These are phyloP conservation scores for Chymomyza caudatula DNA, from an alignment of 2,888 invertebrate species.

Conservation along the genomic window DNA sequence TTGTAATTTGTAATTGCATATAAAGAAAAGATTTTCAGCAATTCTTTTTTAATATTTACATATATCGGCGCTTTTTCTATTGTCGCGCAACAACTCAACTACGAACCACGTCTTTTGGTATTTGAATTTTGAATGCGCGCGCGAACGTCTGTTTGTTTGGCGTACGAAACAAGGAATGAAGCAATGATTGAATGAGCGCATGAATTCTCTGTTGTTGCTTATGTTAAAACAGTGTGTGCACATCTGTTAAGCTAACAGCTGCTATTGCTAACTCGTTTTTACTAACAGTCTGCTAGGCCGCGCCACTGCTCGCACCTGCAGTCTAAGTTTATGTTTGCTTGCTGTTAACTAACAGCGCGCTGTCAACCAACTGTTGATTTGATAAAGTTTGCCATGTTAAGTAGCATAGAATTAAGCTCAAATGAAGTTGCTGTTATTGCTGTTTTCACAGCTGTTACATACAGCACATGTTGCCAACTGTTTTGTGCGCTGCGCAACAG, in stretches of 20 bases:
- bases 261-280: background rate
- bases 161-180: background rate
- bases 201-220: slow-evolving; percentile 1
- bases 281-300: background rate
- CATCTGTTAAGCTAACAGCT: background rate
- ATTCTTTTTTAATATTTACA: no score
- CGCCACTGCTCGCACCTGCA: no score
- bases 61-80: background rate
- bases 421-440: no score
- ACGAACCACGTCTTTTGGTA: background rate
- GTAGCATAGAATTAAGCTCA: background rate
- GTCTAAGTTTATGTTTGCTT: background rate
- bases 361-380: background rate
- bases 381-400: background rate
- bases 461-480: background rate
- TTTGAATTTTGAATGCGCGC: background rate
- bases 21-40: no score
- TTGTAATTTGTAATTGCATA: no score
- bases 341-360: background rate
- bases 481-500: background rate
- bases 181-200: background rate
- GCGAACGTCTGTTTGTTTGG: background rate
- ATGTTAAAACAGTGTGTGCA: background rate
- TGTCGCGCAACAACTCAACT: background rate
- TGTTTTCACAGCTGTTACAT: background rate